Evolutionary conservation across 2,888 invertebrate species (phyloP).

Genomic region (Aphodius granarius): DNA sequence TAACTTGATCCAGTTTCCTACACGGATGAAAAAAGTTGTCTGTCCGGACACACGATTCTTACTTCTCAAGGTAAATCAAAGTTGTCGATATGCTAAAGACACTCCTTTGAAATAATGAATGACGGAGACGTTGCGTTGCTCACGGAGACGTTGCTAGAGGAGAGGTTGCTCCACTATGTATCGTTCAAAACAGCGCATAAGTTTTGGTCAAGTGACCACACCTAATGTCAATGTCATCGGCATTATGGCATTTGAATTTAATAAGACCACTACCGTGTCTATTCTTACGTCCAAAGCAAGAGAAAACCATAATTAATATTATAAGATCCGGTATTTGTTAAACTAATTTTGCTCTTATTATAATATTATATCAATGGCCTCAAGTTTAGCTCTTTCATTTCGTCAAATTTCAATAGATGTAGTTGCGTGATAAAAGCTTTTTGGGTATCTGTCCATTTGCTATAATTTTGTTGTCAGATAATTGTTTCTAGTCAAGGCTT

Average conservation of each 20-base stretch:
- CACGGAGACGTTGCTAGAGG: neutral
- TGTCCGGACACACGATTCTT: neutral
- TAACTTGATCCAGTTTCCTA: neutral
- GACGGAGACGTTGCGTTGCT: too few species aligned
- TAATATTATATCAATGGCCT: neutral
- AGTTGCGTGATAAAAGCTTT: neutral
- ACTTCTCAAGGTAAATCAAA: neutral
- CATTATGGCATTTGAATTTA: neutral
- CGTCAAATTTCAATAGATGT: conserved; percentile 2
- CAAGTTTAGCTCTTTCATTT: neutral
- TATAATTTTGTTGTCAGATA: neutral
- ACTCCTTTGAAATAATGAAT: neutral
- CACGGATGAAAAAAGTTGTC: neutral
- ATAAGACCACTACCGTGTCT: neutral
- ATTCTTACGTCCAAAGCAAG: neutral
- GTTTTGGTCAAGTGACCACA: neutral
- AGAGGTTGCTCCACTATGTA: neutral
- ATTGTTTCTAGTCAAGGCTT: conserved; percentile 2
- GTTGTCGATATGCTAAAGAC: neutral
- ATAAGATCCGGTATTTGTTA: neutral
- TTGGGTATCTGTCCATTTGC: neutral
- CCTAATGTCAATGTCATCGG: neutral
- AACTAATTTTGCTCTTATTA: neutral
- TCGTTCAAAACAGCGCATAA: neutral
- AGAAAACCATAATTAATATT: neutral